Evolutionary conservation across 2,888 invertebrate genomes (phyloP), one percentile per base, ranked within the genome.

Genomic region (Gasteruption jaculator): DNA sequence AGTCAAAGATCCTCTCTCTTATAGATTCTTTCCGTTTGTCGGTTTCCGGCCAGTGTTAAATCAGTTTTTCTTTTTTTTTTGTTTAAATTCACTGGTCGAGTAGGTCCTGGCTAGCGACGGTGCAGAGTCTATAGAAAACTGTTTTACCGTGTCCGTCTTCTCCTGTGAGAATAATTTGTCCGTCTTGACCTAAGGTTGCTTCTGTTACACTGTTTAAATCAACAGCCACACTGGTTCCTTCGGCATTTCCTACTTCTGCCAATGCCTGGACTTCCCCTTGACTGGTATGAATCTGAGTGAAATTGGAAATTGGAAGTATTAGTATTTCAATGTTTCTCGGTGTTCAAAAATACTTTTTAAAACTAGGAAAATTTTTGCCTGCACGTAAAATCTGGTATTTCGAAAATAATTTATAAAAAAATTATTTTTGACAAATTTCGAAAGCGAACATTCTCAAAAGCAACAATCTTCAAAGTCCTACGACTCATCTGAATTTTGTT

Each of bases 161-260:
- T 44, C 91, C 90, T 39, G 94, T 93, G 60, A 95, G 82, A 61
- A 94, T 92, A 65, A 95, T 85, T 75, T 94, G 94, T 6, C 94
- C 94, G 71, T 93, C 93, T 68, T 88, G 91, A 66, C 86, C 88
- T 57, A 92, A 78, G 43, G 91, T 86, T 49, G 92, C 91, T 73
- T 92, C 91, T n/a, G 91, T 86, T 21, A 90, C 84, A 12, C 85
- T 83, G 72, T 86, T 87, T 59, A 94, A 78, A 72, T 94, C 93
- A 26, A 93, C 89, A 26, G 88, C 83, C 63, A 91, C 87, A 32
- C 85, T 81, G 43, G 68, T 60, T 34, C 72, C 71, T 60, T 84
- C 84, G 14, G 80, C 79, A 58, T 85, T 83, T 21, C 71, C 67
- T n/a, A 84, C 82, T 67, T 87, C 86, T 15, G 83, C 77, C 58